Percentiles rank a stretch among this genome's conserved stretches.
These are phyloP conservation scores for Phrynocephalus guinanensis DNA, from an alignment of 2,797 vertebrate species.

Conservation along the genomic window DNA sequence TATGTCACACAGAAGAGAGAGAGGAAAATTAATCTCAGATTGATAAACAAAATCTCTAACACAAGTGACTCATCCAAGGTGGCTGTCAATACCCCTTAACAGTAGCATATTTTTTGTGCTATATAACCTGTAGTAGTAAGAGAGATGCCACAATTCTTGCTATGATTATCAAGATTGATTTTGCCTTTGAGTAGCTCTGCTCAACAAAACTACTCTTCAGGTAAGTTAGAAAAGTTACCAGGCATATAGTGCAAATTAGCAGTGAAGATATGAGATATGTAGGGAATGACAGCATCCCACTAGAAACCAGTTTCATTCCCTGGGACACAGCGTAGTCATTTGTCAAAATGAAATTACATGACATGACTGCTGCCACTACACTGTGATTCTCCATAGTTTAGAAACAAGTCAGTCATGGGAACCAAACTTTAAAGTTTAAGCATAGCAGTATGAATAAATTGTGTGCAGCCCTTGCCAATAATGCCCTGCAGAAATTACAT, in stretches of 20 bases:
- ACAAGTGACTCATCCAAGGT: constrained; percentile 64
- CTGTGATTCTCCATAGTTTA: constrained; percentile 20
- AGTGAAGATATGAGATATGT: constrained; percentile 48
- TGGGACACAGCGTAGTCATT: constrained; percentile 22
- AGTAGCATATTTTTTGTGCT: constrained; percentile 72
- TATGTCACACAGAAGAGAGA: constrained; percentile 39
- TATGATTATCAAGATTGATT: constrained; percentile 71
- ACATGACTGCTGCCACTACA: background rate
- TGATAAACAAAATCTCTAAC: constrained; percentile 74
- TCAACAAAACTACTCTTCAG: constrained; percentile 69
- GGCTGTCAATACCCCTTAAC: constrained; percentile 68
- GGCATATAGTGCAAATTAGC: constrained; percentile 62
- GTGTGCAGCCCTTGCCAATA: background rate
- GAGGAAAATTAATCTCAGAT: constrained; percentile 74
- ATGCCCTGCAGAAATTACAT: background rate
- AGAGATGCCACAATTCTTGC: constrained; percentile 62
- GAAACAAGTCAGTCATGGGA: background rate
- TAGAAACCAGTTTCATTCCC: constrained; percentile 32
- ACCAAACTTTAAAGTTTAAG: background rate
- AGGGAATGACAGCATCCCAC: constrained; percentile 33
- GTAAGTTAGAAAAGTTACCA: constrained; percentile 70
- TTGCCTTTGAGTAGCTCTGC: constrained; percentile 63
- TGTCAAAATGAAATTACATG: constrained; percentile 40
- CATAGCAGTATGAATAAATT: constrained; percentile 12
- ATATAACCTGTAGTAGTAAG: constrained; percentile 71